Percentiles rank a stretch among this genome's conserved stretches.
phyloP scores from a whole-genome alignment of 2,797 vertebrate species.

The Astyanax mexicanus region DNA sequence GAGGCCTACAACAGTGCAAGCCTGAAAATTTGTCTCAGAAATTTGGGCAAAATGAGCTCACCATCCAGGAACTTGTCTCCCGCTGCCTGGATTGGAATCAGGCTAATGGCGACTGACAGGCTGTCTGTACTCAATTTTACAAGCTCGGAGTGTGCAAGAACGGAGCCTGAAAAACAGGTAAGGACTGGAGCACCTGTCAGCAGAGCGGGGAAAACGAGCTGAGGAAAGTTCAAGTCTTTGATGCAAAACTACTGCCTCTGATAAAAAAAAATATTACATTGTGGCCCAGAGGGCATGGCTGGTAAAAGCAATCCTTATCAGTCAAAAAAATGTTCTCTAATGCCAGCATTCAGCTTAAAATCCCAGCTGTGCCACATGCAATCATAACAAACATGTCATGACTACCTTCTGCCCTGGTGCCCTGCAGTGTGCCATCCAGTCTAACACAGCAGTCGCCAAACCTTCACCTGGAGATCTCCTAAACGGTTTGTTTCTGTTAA shows the following conservation, averaged over 20 bases:
- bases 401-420: background rate
- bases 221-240: slow-evolving; percentile 23
- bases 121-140: slow-evolving; percentile 22
- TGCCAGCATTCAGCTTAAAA: background rate
- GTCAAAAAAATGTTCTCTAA: slow-evolving; percentile 16
- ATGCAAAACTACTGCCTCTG: slow-evolving; percentile 22
- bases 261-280: slow-evolving; percentile 19
- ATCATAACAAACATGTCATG: slow-evolving; percentile 10
- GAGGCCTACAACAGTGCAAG: background rate
- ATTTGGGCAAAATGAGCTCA: slow-evolving; percentile 1
- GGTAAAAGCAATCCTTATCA: slow-evolving; percentile 5
- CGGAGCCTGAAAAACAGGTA: background rate
- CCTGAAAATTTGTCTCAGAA: slow-evolving; percentile 1
- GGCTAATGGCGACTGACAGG: slow-evolving; percentile 22
- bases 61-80: slow-evolving; percentile 1
- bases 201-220: background rate
- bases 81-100: slow-evolving; percentile 14
- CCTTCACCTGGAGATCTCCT: background rate
- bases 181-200: slow-evolving; percentile 28
- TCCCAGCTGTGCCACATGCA: slow-evolving; percentile 18
- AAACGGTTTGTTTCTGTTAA: background rate
- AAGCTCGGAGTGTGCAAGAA: background rate
- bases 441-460: background rate
- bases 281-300: slow-evolving; percentile 23
- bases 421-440: background rate